Conservation (phyloP, 1,140 invertebrate genomes). For the Cotesia chilonis region DNA sequence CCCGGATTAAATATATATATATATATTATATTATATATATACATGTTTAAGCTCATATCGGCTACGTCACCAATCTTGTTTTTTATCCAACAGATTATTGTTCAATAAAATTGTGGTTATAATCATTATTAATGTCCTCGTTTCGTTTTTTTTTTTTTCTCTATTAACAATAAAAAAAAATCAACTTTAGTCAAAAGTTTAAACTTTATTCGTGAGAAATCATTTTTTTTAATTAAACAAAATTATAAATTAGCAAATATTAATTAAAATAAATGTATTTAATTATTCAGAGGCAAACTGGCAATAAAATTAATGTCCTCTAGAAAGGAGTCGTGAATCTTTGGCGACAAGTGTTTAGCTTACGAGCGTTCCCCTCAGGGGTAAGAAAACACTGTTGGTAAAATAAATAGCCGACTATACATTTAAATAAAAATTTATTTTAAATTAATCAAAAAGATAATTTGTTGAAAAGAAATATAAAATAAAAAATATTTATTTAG, state of each 20-base stretch:
- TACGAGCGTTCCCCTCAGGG: not conserved
- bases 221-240: not conserved
- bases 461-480: too few species aligned
- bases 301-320: conserved; percentile 38
- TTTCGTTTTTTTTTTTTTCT: too few species aligned
- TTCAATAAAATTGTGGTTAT: not conserved
- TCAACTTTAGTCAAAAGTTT: too few species aligned
- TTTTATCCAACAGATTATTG: not conserved
- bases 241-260: conserved; percentile 21
- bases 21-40: not conserved
- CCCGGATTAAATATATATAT: conserved; percentile 10
- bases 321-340: conserved; percentile 21
- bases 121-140: too few species aligned
- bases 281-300: conserved; percentile 42
- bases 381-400: conserved; percentile 17
- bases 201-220: not conserved
- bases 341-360: conserved; percentile 37
- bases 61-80: conserved; percentile 14
- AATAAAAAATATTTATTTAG: too few species aligned
- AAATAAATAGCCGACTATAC: not conserved
- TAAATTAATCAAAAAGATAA: too few species aligned
- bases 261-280: conserved; percentile 31
- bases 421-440: too few species aligned
- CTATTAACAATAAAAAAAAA: too few species aligned
- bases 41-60: not conserved